Evolutionary conservation across 2,113 vertebrate genomes (phyloP).

Genomic region (Poeciliopsis occidentalis): DNA sequence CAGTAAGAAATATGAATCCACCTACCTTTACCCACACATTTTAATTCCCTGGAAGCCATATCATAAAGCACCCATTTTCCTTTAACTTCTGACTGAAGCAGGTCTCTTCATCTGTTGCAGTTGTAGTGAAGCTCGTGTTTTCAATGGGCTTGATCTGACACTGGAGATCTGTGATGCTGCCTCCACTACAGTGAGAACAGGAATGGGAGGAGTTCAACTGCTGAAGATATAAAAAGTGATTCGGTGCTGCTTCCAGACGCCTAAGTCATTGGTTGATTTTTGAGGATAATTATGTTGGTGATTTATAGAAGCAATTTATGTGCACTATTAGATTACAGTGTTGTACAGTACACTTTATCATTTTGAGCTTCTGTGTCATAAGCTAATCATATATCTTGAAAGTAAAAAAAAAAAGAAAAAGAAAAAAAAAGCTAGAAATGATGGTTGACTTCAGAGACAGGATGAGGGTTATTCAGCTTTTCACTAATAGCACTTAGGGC

Average conservation of each 20-base stretch:
- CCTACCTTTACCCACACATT: conserved; percentile 37
- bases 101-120: conserved; percentile 54
- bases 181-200: conserved; percentile 46
- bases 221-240: conserved; percentile 46
- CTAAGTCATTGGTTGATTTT: conserved; percentile 40
- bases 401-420: background rate
- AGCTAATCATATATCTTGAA: conserved; percentile 21
- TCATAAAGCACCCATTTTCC: conserved; percentile 32
- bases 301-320: conserved; percentile 54
- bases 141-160: conserved; percentile 53
- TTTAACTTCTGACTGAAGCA: conserved; percentile 27
- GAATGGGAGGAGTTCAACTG: conserved; percentile 64
- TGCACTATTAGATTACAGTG: conserved; percentile 28
- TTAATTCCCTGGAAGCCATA: too few relatives aligned
- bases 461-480: background rate
- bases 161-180: conserved; percentile 50
- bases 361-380: conserved; percentile 17
- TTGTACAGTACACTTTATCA: conserved; percentile 11
- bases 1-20: conserved; percentile 15
- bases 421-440: conserved; percentile 7
- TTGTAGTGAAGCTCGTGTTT: conserved; percentile 53
- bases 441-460: conserved; percentile 4
- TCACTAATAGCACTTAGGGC: background rate
- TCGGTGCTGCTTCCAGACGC: conserved; percentile 22
- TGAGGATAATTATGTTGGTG: conserved; percentile 44